Conservation (phyloP, 64 coral and sea anemone species). For the Trachythela sp. region DNA sequence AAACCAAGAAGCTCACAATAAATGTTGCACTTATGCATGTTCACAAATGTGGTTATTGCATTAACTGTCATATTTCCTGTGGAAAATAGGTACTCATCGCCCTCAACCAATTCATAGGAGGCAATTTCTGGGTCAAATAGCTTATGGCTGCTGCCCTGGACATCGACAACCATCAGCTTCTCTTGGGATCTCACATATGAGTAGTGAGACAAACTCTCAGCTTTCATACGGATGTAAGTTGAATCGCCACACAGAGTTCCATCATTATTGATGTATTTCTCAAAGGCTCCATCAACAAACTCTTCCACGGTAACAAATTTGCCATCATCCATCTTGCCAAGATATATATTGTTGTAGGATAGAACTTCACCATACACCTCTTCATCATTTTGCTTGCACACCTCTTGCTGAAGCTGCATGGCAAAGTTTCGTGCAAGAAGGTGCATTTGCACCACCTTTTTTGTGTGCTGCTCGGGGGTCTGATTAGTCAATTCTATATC, state of each 20-base stretch:
- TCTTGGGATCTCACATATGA: background rate
- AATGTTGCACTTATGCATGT: background rate
- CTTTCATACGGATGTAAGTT: background rate
- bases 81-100: background rate
- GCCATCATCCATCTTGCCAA: conserved; percentile 5
- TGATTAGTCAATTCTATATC: background rate
- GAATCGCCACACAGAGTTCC: background rate
- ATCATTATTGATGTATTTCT: conserved; percentile 4
- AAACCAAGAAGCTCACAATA: background rate
- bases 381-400: background rate
- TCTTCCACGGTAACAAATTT: background rate
- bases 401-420: background rate
- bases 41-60: background rate
- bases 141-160: background rate
- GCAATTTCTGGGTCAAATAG: conserved; percentile 24
- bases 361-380: background rate
- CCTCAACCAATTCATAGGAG: background rate
- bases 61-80: background rate
- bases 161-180: conserved; percentile 5
- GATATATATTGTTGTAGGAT: conserved; percentile 2
- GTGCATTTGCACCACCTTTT: conserved; percentile 20
- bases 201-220: conserved; percentile 6
- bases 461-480: background rate
- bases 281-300: background rate
- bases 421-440: background rate